These are phyloP conservation scores for Clunio marinus DNA, from an alignment of 2,888 invertebrate species.

Conservation along the genomic window DNA sequence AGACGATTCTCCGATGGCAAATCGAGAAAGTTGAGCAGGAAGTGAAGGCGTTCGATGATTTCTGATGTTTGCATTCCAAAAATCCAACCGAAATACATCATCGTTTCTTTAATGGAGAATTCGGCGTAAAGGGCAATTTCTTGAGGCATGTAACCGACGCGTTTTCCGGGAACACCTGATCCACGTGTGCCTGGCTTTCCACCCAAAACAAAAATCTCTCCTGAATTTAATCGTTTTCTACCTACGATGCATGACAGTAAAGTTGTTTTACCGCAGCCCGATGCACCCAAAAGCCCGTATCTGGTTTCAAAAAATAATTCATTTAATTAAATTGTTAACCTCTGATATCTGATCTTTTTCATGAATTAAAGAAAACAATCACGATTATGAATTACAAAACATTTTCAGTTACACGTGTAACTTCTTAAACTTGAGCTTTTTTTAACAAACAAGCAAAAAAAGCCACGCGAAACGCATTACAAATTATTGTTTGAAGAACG, in stretches of 20 bases:
- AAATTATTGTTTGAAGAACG: too few species aligned
- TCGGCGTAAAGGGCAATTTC: constrained; percentile 88
- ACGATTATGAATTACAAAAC: too few species aligned
- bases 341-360: too few species aligned
- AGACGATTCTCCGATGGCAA: constrained; percentile 79
- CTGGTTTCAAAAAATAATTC: constrained; percentile 54
- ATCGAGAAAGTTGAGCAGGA: constrained; percentile 84
- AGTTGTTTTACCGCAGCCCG: constrained; percentile 96
- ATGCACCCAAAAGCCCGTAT: constrained; percentile 90
- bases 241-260: constrained; percentile 89
- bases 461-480: too few species aligned
- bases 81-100: constrained; percentile 95
- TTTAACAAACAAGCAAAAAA: too few species aligned
- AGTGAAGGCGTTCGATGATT: constrained; percentile 75
- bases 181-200: constrained; percentile 80
- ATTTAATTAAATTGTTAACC: too few species aligned
- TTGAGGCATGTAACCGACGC: constrained; percentile 97
- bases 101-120: constrained; percentile 90
- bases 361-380: constrained; percentile 9
- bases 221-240: constrained; percentile 75
- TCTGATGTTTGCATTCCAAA: constrained; percentile 84
- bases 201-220: constrained; percentile 86
- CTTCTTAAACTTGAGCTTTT: too few species aligned
- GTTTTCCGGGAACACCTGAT: constrained; percentile 87
- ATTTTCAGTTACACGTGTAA: too few species aligned